Evolutionary conservation across 1,140 invertebrate genomes (phyloP).

Genomic region (Neomicropteryx cornuta): DNA sequence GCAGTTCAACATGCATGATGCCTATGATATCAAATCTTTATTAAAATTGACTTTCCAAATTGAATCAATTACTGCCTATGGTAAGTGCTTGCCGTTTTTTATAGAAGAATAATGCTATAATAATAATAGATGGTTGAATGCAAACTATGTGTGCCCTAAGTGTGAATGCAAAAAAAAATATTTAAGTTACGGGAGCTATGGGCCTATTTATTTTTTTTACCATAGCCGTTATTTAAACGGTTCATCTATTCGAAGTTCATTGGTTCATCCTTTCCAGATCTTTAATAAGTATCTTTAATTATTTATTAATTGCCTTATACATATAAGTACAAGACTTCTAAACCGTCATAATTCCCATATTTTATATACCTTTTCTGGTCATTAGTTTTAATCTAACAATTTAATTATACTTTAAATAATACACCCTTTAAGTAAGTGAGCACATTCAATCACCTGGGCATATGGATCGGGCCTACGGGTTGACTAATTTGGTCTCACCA

Average conservation of each 20-base stretch:
- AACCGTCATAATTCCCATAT: too few relatives aligned
- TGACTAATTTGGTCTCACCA: neutral
- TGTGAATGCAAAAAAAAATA: conserved; percentile 4
- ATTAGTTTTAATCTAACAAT: too few relatives aligned
- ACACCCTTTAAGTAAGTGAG: too few relatives aligned
- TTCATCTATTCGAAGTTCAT: conserved; percentile 9
- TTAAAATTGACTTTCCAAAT: conserved; percentile 80
- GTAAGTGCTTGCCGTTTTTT: conserved; percentile 53
- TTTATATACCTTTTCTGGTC: too few relatives aligned
- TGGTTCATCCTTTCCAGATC: neutral
- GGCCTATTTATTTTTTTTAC: neutral
- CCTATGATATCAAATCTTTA: conserved; percentile 68
- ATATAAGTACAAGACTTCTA: too few relatives aligned
- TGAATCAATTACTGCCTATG: conserved; percentile 83
- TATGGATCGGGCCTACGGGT: too few relatives aligned
- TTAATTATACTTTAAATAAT: too few relatives aligned
- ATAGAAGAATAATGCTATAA: conserved; percentile 8
- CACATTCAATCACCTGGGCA: too few relatives aligned
- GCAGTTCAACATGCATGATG: conserved; percentile 77
- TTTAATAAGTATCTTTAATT: too few relatives aligned
- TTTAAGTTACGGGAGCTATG: neutral
- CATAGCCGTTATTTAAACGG: neutral
- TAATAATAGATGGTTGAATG: neutral
- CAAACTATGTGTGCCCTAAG: neutral
- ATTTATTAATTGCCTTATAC: too few relatives aligned